These are phyloP conservation scores for Drosophila peninsularis DNA, from an alignment of 2,888 invertebrate species.

Conservation along the genomic window DNA sequence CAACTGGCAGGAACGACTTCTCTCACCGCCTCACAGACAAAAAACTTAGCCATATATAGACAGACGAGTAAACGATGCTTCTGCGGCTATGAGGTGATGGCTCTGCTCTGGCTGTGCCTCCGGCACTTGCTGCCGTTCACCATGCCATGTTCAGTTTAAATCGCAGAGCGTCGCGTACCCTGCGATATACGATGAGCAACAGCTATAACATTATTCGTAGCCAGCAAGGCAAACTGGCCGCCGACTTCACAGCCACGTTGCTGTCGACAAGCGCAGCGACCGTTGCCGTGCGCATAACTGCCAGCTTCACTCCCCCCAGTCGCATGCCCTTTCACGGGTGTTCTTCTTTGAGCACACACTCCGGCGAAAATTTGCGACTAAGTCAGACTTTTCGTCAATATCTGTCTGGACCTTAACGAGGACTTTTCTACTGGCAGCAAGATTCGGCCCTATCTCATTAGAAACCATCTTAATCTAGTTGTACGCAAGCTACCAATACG, in stretches of 20 bases:
- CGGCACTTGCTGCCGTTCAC: slow-evolving; percentile 55
- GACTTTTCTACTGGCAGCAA: not conserved
- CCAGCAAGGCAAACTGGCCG: slow-evolving; percentile 44
- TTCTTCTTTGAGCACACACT: slow-evolving; percentile 64
- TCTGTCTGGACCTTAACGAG: not conserved
- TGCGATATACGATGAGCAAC: slow-evolving; percentile 18
- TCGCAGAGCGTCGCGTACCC: slow-evolving; percentile 52
- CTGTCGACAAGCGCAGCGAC: slow-evolving; percentile 20
- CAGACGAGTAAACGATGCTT: slow-evolving; percentile 40
- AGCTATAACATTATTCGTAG: slow-evolving; percentile 38
- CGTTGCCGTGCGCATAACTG: slow-evolving; percentile 13
- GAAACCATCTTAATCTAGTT: not conserved
- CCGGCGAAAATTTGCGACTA: slow-evolving; percentile 45
- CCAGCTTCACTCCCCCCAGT: slow-evolving; percentile 6
- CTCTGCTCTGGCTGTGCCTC: slow-evolving; percentile 28
- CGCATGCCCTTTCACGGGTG: slow-evolving; percentile 18
- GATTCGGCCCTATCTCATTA: not conserved
- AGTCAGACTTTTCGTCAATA: not conserved
- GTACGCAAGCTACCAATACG: not conserved
- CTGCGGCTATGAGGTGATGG: slow-evolving; percentile 47
- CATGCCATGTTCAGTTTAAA: slow-evolving; percentile 66
- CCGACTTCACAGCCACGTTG: slow-evolving; percentile 40
- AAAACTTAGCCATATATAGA: slow-evolving; percentile 63
- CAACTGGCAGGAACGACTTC: slow-evolving; percentile 53
- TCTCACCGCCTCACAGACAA: slow-evolving; percentile 48